A percentile compares a stretch with the other conserved stretches of the same genome.
These are phyloP conservation scores for Pandemis cinnamomeana DNA, from an alignment of 2,888 invertebrate genomes.

Conservation along the genomic window DNA sequence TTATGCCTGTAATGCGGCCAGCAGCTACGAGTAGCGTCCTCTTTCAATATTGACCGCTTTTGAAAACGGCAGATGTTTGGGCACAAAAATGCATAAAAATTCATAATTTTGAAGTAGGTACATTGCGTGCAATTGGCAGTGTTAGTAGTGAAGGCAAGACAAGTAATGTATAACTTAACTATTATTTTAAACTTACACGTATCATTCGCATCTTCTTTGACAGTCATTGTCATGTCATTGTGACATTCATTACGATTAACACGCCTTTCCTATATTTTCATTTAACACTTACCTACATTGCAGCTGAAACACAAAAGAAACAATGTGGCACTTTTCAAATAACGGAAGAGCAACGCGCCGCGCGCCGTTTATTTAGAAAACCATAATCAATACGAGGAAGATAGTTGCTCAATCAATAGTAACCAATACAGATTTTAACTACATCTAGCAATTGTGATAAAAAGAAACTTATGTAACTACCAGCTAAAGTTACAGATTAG, in stretches of 20 bases:
- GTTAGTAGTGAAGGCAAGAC: no score
- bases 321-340: slow-evolving; percentile 47
- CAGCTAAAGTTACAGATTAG: no score
- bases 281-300: slow-evolving; percentile 31
- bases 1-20: slow-evolving; percentile 59
- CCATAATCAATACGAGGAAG: slow-evolving; percentile 37
- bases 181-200: no score
- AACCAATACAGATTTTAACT: no score
- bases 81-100: neutral
- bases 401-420: slow-evolving; percentile 25
- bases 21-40: slow-evolving; percentile 52
- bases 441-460: no score
- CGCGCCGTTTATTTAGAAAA: slow-evolving; percentile 41
- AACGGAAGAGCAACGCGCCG: slow-evolving; percentile 36
- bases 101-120: neutral
- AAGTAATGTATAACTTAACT: no score
- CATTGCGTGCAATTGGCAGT: neutral
- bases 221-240: neutral
- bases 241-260: neutral
- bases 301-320: slow-evolving; percentile 30
- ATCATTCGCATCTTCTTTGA: neutral
- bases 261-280: no score
- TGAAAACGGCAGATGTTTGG: slow-evolving; percentile 47
- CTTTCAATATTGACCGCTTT: slow-evolving; percentile 69
- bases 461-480: no score